phyloP scores from a whole-genome alignment of 2,113 vertebrate genomes.

The Bolborhynchus lineola region DNA sequence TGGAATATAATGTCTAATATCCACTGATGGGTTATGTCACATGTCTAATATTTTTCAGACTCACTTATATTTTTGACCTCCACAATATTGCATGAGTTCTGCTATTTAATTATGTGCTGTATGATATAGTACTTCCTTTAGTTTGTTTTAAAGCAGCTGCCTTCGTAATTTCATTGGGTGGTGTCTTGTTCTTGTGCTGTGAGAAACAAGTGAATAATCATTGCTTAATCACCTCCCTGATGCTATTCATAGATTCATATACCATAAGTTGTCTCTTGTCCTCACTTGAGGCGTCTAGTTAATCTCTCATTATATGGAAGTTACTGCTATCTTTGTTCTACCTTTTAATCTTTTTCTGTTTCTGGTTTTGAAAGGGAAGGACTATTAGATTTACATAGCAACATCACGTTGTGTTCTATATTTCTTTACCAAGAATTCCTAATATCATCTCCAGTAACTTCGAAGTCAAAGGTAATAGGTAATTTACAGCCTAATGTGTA shows the following conservation, averaged over 20 bases:
- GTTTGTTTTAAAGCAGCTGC: conserved; percentile 34
- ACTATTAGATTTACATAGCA: not conserved
- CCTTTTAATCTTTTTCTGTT: not conserved
- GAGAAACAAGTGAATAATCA: conserved; percentile 7
- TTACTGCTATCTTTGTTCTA: not conserved
- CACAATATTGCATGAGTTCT: not conserved
- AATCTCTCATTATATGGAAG: not conserved
- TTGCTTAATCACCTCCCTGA: not conserved
- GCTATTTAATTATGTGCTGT: not conserved
- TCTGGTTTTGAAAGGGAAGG: not conserved
- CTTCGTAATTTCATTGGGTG: conserved; percentile 40
- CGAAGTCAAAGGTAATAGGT: not conserved
- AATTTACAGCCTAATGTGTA: not conserved
- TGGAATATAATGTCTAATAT: not conserved
- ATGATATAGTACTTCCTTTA: conserved; percentile 46
- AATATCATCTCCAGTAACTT: not conserved
- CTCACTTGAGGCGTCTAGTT: not conserved
- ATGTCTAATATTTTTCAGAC: not conserved
- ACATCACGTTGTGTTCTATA: not conserved
- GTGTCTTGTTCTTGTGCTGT: not conserved
- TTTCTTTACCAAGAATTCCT: not conserved
- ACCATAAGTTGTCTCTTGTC: not conserved
- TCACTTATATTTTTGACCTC: not conserved
- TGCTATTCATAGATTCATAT: not conserved
- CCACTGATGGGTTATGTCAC: not conserved